Percentiles rank a stretch among this genome's conserved stretches.
phyloP scores from a whole-genome alignment of 2,797 vertebrate genomes.

The Cossypha caffra region DNA sequence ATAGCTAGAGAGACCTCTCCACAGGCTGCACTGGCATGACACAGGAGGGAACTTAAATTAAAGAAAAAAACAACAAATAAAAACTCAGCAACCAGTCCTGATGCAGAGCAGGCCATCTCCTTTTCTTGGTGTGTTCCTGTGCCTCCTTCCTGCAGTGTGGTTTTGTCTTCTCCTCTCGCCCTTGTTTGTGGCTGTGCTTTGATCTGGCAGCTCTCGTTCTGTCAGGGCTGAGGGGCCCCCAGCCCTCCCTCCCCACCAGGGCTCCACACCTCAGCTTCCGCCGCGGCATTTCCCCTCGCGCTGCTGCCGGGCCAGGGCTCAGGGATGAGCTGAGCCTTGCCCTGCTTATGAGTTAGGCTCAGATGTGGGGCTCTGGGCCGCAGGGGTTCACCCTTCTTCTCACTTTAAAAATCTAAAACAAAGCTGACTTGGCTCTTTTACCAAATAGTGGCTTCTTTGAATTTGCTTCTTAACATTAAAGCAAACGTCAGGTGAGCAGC shows the following conservation, averaged over 20 bases:
- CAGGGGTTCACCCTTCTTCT: background rate
- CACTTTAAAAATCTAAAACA: background rate
- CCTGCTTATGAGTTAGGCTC: background rate
- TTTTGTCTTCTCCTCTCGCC: conserved; percentile 32
- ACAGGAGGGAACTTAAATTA: background rate
- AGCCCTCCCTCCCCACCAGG: background rate
- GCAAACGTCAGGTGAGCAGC: accelerated
- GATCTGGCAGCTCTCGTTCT: background rate
- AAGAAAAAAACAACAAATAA: background rate
- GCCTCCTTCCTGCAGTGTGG: conserved; percentile 8
- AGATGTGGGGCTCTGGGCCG: background rate
- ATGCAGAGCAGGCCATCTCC: background rate
- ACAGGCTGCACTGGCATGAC: background rate
- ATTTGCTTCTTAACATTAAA: background rate
- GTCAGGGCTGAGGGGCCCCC: background rate
- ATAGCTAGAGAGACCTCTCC: background rate
- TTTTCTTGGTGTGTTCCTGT: background rate
- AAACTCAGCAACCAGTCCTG: background rate
- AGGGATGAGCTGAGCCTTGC: background rate
- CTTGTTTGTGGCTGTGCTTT: conserved; percentile 56
- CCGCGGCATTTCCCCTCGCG: background rate
- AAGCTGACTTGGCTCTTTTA: background rate
- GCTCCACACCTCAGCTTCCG: background rate
- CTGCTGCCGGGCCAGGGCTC: background rate
- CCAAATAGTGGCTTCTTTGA: background rate